Evolutionary conservation across 2,797 vertebrate species (phyloP), one percentile per base, ranked within the genome.

Genomic region (Poeciliopsis infans): DNA sequence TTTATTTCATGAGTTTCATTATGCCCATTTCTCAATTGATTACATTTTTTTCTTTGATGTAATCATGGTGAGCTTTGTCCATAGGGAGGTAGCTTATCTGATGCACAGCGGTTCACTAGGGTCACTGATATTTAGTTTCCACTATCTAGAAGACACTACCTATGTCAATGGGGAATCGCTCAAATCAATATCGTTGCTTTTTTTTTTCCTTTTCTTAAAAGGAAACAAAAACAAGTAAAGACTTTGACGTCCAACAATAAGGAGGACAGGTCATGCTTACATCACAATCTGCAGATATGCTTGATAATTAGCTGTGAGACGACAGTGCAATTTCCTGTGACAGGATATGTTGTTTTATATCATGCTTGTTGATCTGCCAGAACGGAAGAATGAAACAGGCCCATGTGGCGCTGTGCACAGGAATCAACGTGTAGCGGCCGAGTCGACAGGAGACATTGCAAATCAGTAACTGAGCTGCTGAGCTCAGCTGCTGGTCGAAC

Each of bases 391-490:
- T 77, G 76, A 47, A 80, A 69, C 71, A 46, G 61, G 11, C 41
- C 2, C 51, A 45, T 79, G 61, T 78, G 82, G 71, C 80, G 16
- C 77, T n/a, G 61, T 61, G 55, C 47, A 41, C 46, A 72, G 75
- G 25, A 23, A 33, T 46, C 33, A 72, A 85, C 45, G 46, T 18
- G 69, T 66, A 59, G 61, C 5, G 20, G 55, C 47, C 13, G 5
- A 75, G 80, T 75, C 76, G 87, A 88, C 86, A 82, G 73, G 80
- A 82, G 75, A 80, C 46, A 8, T 18, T 79, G 88, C 85, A 88
- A 89, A 92, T 92, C 64, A 93, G 89, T 93, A 85, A 92, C 90
- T 79, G 82, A 82, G 79, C 79, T 84, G 89, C 89, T 92, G 86
- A 90, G 86, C 75, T 92, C 86, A 88, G 89, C 89, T 83, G 46